Base-by-base conservation (phyloP, 2,797 vertebrate genomes). In the Catostomus latipinnis region DNA sequence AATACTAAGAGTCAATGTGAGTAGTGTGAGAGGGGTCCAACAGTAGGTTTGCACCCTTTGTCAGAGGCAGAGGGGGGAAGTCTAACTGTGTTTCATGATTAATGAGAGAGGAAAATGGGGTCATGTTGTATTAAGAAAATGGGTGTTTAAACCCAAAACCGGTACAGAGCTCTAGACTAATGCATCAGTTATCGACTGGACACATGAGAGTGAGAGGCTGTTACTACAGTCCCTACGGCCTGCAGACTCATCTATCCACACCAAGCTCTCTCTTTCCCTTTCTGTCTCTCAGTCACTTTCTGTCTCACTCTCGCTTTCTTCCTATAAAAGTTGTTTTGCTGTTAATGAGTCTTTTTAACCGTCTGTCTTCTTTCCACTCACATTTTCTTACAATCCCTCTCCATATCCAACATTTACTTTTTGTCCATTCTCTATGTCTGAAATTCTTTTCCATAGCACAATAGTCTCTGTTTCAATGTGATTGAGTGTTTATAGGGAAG, bases 111-210 rank as follows among this genome's bases (percentile, higher is more conserved):
- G 93, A 93, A 93, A 93, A 93, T 92, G 90, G 91, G 91, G 90
- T 94, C 91, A 88, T 94, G 93, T 93, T 94, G 92, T 95, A 94
- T 94, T 92, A 94, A 94, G 93, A 94, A 94, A 94, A 93, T 92
- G 93, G 93, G 93, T 94, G 93, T 95, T 93, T 95, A 93, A 94
- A 94, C 91, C 93, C 92, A 92, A 93, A 94, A 93, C 87, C 90
- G 62, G 90, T 61, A 86, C 82, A 88, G 88, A 92, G 92, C 90
- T 90, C 92, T 89, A 87, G 90, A 86, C 92, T 94, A 94, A 94
- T 94, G 93, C 94, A 94, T 93, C 93, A 94, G 92, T 92, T 93
- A 94, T 94, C 90, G 93, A 94, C 94, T 93, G 91, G 93, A 94
- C 91, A 94, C 93, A 90, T 91, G 93, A 94, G 94, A 91, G 83